Evolutionary conservation across 2,113 vertebrate species (phyloP), one percentile per base, ranked within the genome.

Genomic region (Tyrannus savana): DNA sequence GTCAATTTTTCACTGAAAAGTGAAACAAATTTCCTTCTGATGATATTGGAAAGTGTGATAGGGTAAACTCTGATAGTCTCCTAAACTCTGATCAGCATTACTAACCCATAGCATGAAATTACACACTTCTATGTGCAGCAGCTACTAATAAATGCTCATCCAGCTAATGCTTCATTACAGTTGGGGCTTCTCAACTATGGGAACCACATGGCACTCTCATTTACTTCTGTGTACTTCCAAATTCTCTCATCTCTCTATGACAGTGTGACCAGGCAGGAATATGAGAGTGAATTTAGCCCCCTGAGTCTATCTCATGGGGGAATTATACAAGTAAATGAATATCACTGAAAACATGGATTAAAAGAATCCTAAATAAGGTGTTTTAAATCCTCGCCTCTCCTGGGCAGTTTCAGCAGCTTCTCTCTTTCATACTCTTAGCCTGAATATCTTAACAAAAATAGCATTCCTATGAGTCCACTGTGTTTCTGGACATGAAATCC

Each of bases 1-100:
- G 95, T 96, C 95, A 96, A 92, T 71, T 95, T 96, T 94, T 91
- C 90, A 78, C 52, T 59, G 46, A 84, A 77, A 88, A 92, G 56
- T 90, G 73, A 89, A 94, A 72, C 64, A 88, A 93, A 95, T 96
- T 93, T 75, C 50, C 72, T 90, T 88, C 68, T 95, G 79, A 95
- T 95, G 39, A 42, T 90, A 77, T 60, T 93, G 76, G 73, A 88
- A 96, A 88, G 35, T 14, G 19, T 37, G 27, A 71, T 67, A 63
- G 30, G 18, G 56, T 52, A 94, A 90, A 90, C 50, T 74, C 77
- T 3, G 15, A 83, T 53, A 89, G 55, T 19, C 72, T 90, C 31
- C n/a, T 80, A 88, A 86, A 78, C 66, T 79, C 75, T 80, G 55
- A 90, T 95, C 88, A 90, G 60, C 80, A 71, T 66, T 96, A 72